Base-by-base conservation (phyloP, 64 coral and sea anemone species). In the Porites australiensis region DNA sequence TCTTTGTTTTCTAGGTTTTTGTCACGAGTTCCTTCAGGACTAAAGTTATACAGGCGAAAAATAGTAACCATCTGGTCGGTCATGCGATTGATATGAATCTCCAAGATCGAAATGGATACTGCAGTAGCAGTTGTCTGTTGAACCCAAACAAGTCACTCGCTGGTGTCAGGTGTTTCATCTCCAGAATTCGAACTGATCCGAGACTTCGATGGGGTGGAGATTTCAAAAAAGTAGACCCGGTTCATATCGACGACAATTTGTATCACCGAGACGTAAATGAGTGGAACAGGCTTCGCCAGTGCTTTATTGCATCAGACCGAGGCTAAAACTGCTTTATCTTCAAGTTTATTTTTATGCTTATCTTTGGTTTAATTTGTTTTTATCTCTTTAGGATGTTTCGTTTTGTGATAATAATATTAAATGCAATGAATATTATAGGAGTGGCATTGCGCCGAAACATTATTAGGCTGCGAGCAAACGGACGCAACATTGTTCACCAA, bases 31-130 rank as follows among this genome's bases (percentile, higher is more conserved):
- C 54, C 2, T 57, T 57, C 54, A 57, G 54, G 54, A 57, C 54
- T 9, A 57, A 57, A 57, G 54, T 57, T 9, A 5, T 57, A 57
- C 3, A 57, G 54, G 62, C 62, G 13, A 64, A 5, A 14, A 0
- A 64, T 19, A 64, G 62, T 19, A 89, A 89, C 18, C 88, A 89
- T 53, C 74, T 69, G 3, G 45, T 89, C 6, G 88, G 88, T 53
- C 88, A 89, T 37, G 88, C 88, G 67, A 77, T 89, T 21, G 88
- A 89, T 53, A 79, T 89, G 74, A 89, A 89, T 68, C n/a, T 79
- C 1, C 23, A 45, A 3, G 23, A 75, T 16, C 0, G 13, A 6
- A 4, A 57, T 3, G 14, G 43, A 11, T 89, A 9, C 19, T 89
- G 88, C 19, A 79, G 54, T 16, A 89, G 88, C 74, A 15, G 46